These are phyloP conservation scores for Anarrhichthys ocellatus DNA, from an alignment of 2,113 vertebrate species.

Conservation along the genomic window DNA sequence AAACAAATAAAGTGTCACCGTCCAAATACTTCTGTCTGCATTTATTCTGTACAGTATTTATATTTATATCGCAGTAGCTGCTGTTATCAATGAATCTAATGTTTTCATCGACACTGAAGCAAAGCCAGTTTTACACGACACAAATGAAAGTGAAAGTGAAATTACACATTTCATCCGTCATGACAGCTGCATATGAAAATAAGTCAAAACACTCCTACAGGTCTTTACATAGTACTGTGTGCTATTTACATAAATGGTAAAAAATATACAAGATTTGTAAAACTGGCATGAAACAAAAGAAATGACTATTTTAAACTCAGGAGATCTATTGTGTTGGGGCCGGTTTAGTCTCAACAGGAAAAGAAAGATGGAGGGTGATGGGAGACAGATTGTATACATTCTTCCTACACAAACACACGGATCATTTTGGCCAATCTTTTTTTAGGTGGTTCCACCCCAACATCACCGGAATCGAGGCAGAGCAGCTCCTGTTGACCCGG, in stretches of 20 bases:
- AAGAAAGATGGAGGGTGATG: not conserved
- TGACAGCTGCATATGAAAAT: not conserved
- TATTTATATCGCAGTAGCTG: not conserved
- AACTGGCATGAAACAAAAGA: not conserved
- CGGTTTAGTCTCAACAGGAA: not conserved
- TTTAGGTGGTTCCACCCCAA: slow-evolving; percentile 93
- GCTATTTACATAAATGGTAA: too few species aligned
- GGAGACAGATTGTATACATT: not conserved
- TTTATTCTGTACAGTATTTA: not conserved
- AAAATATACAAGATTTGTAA: not conserved
- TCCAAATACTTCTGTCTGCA: not conserved
- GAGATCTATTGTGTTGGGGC: not conserved
- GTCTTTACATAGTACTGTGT: not conserved
- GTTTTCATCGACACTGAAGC: not conserved
- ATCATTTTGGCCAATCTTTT: not conserved
- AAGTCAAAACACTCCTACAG: not conserved
- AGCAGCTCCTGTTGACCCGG: slow-evolving; percentile 88
- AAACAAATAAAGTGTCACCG: not conserved
- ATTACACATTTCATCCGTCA: not conserved
- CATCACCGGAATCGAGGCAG: slow-evolving; percentile 89
- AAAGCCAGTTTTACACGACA: not conserved
- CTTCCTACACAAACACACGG: not conserved
- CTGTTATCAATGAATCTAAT: not conserved
- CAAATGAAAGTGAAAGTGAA: not conserved
- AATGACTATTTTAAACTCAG: not conserved